Evolutionary conservation across 2,888 invertebrate genomes (phyloP), one percentile per base, ranked within the genome.

Genomic region (Aproaerema taeniolella): DNA sequence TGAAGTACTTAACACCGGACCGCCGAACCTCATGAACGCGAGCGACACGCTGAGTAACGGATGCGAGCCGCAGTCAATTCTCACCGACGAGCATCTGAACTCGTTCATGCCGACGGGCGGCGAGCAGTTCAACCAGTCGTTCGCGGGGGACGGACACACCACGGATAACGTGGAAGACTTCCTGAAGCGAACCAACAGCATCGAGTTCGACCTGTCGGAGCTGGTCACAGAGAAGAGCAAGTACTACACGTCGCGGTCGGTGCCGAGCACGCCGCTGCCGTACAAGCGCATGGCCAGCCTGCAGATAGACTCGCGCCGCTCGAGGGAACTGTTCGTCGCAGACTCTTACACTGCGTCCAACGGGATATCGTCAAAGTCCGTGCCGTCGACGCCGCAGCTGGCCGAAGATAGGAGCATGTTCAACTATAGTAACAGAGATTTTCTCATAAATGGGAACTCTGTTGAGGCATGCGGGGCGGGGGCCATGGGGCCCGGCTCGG

Each of bases 351-450:
- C 51, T 44, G 52, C 60, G 35, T 57, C 78, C n/a, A 86, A 88
- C 51, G 89, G 89, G 28, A 87, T 89, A 52, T 81, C 79, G 29
- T 92, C 93, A 9, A 91, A 92, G 61, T 94, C 94, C 0, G 93
- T 93, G 73, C 94, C 94, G 14, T 91, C 93, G 7, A 73, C 73
- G 32, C 94, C 94, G 10, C 87, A 91, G 53, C 69, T 90, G 43
- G 75, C 80, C 9, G 80, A 87, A 47, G 86, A 85, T 16, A 65
- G 85, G 36, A 79, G 73, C 52, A 87, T 89, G 30, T 90, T 90
- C 54, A 89, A 89, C 43, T 90, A 90, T 57, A 90, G 89, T 45
- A 87, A 87, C 49, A 62, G 87, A 50, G 90, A 90, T 62, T 90
- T 88, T 51, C 76, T 90, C 4, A 90, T 90, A 35, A 90, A 90